Base-by-base conservation (phyloP, 2,797 vertebrate species). In the Zalophus californianus region DNA sequence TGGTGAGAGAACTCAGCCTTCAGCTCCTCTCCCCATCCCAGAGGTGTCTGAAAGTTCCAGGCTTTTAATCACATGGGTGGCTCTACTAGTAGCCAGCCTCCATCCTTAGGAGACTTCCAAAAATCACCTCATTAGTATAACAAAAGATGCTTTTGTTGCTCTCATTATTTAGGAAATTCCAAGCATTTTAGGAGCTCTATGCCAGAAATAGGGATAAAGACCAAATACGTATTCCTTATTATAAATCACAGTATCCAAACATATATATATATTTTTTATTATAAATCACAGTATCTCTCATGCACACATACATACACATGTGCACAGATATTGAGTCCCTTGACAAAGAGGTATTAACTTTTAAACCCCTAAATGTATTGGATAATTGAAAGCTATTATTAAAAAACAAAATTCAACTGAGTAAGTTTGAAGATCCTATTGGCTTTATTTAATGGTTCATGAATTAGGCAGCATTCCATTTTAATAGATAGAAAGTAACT, bases 381-480 rank as follows among this genome's bases (percentile, higher is more conserved):
- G 88, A 48, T 92, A 91, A 95, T 83, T 95, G n/a, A 95, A 91
- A 79, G 7, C n/a, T 64, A 52, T 52, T 78, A 48, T 78, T 78
- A 78, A 78, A 29, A 48, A 75, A 78, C 48, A 78, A 78, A 78
- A 78, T 21, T 52, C 11, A 78, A 32, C 29, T 78, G 25, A 73
- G 41, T 73, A n/a, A 52, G 32, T 78, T 78, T 78, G 32, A 78
- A 78, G 32, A 78, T 78, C 50, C 11, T n/a, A 23, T 54, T 78
- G 32, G 48, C 50, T 78, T 78, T 77, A 50, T 77, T 77, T 78
- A 78, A 54, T 52, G 48, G 50, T 78, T 54, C 50, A 16, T 78
- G 1, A 78, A 78, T 54, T 52, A 41, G 38, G 38, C 38, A 73
- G 70, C 70, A 73, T 41, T 32, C 75, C 75, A 78, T 78, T 75